Base-by-base conservation (phyloP, 2,888 invertebrate species). In the Molorchus minor region DNA sequence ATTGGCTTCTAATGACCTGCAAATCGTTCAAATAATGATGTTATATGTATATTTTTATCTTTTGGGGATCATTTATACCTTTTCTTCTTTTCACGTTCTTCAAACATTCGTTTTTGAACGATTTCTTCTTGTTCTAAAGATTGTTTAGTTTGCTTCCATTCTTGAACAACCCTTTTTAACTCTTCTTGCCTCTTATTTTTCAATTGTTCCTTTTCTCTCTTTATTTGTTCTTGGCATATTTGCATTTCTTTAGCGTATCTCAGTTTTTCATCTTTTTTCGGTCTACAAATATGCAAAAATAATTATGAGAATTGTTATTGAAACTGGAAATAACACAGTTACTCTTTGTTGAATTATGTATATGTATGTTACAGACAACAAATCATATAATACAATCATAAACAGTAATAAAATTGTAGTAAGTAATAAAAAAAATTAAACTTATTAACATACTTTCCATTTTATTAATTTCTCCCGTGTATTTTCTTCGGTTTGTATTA, bases 391-490 rank as follows among this genome's bases (percentile, higher is more conserved):
- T n/a, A n/a, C n/a, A n/a, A n/a, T n/a, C n/a, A n/a, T n/a, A n/a
- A n/a, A n/a, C n/a, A n/a, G n/a, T n/a, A n/a, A n/a, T n/a, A n/a
- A n/a, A n/a, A n/a, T n/a, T n/a, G n/a, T n/a, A n/a, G n/a, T n/a
- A n/a, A n/a, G n/a, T n/a, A n/a, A n/a, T n/a, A n/a, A n/a, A n/a
- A n/a, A n/a, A n/a, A n/a, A n/a, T n/a, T n/a, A n/a, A n/a, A n/a
- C n/a, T n/a, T n/a, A n/a, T n/a, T n/a, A n/a, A n/a, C n/a, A n/a
- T 54, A 72, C 72, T 54, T 74, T 77, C 78, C 78, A 78, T 30
- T 65, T 62, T 19, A 61, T 54, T 47, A 74, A 62, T 68, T 73
- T 67, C 49, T 71, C 67, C 43, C 56, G 56, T 2, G 59, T 30
- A 17, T 49, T 51, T 52, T 56, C 56, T 7, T 25, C 13, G 17